Evolutionary conservation across 2,113 vertebrate genomes (phyloP), one percentile per base, ranked within the genome.

Genomic region (Cyanoliseus patagonus): DNA sequence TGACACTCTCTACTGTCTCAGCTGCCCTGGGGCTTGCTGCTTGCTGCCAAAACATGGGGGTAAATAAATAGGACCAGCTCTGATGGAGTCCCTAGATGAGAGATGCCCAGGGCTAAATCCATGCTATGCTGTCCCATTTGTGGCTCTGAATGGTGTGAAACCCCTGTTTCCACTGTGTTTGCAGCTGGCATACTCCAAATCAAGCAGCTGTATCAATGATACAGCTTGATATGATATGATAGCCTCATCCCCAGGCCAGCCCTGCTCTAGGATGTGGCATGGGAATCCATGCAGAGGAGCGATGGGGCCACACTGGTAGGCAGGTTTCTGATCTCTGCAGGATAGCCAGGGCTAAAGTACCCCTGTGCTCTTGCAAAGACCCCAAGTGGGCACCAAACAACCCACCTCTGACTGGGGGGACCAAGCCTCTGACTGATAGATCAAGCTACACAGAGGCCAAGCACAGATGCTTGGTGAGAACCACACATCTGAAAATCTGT

Each of bases 401-500:
- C 61, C 33, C 0, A 0, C n/a, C 61, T 23, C 7, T 3, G 53
- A 14, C 63, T 3, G 35, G 5, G 5, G 24, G 20, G 39, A 39
- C 62, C 42, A 8, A 61, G 51, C 46, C 64, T 1, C 55, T n/a
- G 33, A n/a, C 31, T 22, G 55, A 33, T 14, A 57, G 55, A 22
- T 57, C n/a, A 1, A 3, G 27, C 39, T 25, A 11, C 1, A 1
- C 14, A 1, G 0, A 7, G 37, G 13, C 28, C 22, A 35, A 47
- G 39, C 69, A 69, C 3, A 3, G 83, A 33, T 0, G 1, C 44
- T 31, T 25, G 49, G 61, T 1, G 33, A 77, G 49, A 41, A 57
- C 51, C 62, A 49, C 5, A 3, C 35, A 20, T 3, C 62, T 30
- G 75, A 20, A 70, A 66, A 44, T 7, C 72, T 47, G 53, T 73